These are phyloP conservation scores for Psylliodes chrysocephalus DNA, from an alignment of 2,888 invertebrate species.

Conservation along the genomic window DNA sequence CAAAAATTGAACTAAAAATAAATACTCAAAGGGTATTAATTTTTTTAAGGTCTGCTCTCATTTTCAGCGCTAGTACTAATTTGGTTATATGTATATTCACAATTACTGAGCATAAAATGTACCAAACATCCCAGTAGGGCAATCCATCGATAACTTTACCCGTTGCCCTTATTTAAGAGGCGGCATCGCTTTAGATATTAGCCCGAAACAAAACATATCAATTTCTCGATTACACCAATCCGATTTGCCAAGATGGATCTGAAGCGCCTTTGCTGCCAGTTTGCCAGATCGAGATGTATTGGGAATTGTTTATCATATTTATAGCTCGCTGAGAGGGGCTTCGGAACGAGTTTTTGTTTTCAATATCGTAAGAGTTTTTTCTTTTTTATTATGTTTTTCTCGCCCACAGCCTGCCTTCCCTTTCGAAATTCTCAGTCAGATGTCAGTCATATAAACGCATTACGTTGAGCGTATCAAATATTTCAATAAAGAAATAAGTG, in stretches of 20 bases:
- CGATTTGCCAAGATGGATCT: slow-evolving; percentile 31
- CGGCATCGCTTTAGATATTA: slow-evolving; percentile 13
- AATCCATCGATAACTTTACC: too few relatives aligned
- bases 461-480: slow-evolving; percentile 1
- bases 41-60: too few relatives aligned
- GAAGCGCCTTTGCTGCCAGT: slow-evolving; percentile 27
- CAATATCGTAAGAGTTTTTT: slow-evolving; percentile 13
- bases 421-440: neutral
- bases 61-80: too few relatives aligned
- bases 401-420: neutral
- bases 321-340: slow-evolving; percentile 12
- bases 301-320: slow-evolving; percentile 30
- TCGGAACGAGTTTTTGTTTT: slow-evolving; percentile 15
- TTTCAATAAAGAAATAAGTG: slow-evolving; percentile 3
- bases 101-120: too few relatives aligned
- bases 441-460: slow-evolving; percentile 4
- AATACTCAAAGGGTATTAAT: too few relatives aligned
- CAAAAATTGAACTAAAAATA: too few relatives aligned
- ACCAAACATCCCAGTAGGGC: too few relatives aligned
- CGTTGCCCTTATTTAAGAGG: neutral
- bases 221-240: slow-evolving; percentile 35
- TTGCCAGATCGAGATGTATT: slow-evolving; percentile 24
- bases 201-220: slow-evolving; percentile 33
- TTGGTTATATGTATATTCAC: too few relatives aligned
- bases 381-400: slow-evolving; percentile 7